These are phyloP conservation scores for Elymnias hypermnestra DNA, from an alignment of 1,140 invertebrate genomes.

Conservation along the genomic window DNA sequence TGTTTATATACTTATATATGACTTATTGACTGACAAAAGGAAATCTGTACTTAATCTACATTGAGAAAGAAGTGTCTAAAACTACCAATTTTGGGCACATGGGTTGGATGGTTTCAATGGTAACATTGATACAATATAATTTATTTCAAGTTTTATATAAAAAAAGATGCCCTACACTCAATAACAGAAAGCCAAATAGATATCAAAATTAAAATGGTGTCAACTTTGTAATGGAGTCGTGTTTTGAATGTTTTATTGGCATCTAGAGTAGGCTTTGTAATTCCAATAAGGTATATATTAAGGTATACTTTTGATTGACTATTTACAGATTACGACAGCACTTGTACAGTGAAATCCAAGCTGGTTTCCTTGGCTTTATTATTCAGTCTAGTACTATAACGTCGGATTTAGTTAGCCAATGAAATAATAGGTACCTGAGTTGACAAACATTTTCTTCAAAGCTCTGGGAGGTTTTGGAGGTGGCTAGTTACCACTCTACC, in stretches of 20 bases:
- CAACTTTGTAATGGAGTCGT: conserved; percentile 28
- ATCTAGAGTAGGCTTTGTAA: conserved; percentile 39
- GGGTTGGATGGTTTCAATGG: too few species aligned
- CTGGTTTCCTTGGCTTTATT: conserved; percentile 24
- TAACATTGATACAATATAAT: too few species aligned
- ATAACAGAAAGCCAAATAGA: conserved; percentile 10
- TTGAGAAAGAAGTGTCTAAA: too few species aligned
- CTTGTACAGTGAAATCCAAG: conserved; percentile 20
- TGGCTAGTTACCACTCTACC: too few species aligned
- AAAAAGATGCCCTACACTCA: too few species aligned
- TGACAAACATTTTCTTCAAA: conserved; percentile 14
- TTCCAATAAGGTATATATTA: conserved; percentile 39
- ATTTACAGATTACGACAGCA: conserved; percentile 3
- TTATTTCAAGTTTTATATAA: too few species aligned
- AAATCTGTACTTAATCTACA: too few species aligned
- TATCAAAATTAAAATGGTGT: conserved; percentile 25
- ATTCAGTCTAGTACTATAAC: conserved; percentile 24
- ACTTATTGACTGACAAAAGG: too few species aligned
- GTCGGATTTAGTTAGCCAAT: neutral
- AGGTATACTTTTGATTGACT: neutral
- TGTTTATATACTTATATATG: too few species aligned
- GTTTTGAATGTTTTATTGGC: conserved; percentile 52
- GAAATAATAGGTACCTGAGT: neutral
- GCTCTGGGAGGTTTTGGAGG: too few species aligned
- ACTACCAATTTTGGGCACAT: too few species aligned